A percentile compares a stretch with the other conserved stretches of the same genome.
phyloP scores from a whole-genome alignment of 2,113 vertebrate genomes.

The Jaculus jaculus region DNA sequence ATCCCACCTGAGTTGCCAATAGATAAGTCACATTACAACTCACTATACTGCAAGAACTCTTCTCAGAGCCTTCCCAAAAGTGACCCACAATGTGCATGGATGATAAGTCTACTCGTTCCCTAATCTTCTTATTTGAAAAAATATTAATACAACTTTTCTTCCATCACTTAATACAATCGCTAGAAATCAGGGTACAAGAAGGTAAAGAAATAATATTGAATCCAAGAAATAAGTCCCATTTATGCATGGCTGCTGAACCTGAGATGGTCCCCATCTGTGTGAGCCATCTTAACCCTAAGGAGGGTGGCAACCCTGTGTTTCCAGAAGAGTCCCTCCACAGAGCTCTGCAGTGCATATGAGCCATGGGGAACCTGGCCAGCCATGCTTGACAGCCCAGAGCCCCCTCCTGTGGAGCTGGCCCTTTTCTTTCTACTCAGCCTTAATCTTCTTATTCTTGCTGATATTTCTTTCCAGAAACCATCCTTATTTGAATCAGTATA shows the following conservation, averaged over 20 bases:
- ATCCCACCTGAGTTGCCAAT: not conserved
- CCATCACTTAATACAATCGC: conserved; percentile 25
- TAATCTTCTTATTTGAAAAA: not conserved
- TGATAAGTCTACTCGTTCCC: not conserved
- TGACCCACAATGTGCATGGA: not conserved
- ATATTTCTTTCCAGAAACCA: conserved; percentile 42
- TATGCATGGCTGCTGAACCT: not conserved
- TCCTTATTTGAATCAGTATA: conserved; percentile 44
- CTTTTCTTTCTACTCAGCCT: conserved; percentile 45
- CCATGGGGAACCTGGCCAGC: conserved; percentile 61
- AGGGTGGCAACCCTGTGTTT: conserved; percentile 55
- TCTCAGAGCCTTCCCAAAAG: conserved; percentile 26
- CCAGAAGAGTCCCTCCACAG: conserved; percentile 20
- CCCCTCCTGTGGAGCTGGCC: conserved; percentile 13
- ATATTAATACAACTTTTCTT: conserved; percentile 3
- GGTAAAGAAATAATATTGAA: conserved; percentile 32
- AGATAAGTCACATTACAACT: not conserved
- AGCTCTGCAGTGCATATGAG: not conserved
- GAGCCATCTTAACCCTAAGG: conserved; percentile 54
- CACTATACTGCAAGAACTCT: not conserved
- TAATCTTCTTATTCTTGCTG: not conserved
- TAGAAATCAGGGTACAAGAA: not conserved
- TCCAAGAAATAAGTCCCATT: conserved; percentile 22
- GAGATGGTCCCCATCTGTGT: conserved; percentile 10
- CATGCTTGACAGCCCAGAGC: conserved; percentile 36